Evolutionary conservation across 2,113 vertebrate species (phyloP).

Genomic region (Ranitomeya imitator): DNA sequence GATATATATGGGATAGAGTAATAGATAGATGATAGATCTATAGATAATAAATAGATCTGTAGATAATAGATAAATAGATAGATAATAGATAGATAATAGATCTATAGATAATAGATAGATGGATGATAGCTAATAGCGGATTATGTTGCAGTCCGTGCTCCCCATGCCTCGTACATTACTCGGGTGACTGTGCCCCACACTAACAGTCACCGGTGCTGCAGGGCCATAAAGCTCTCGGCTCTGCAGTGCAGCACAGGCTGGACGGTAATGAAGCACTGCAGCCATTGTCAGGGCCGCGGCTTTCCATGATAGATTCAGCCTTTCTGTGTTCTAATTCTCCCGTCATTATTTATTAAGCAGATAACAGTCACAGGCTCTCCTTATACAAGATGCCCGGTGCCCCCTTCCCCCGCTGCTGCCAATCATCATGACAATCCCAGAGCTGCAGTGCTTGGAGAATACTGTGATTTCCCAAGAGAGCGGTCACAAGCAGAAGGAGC

Average conservation of each 20-base stretch:
- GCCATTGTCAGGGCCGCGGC: too few relatives aligned
- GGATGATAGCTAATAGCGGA: neutral
- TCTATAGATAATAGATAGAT: neutral
- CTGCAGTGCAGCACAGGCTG: constrained; percentile 27
- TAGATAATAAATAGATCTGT: neutral
- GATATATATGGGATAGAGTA: too few relatives aligned
- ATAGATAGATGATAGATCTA: neutral
- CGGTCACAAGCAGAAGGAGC: neutral
- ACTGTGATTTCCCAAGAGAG: constrained; percentile 5
- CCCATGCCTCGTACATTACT: too few relatives aligned
- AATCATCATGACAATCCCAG: neutral
- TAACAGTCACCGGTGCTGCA: neutral
- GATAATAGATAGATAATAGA: neutral
- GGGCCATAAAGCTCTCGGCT: constrained; percentile 3
- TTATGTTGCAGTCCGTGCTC: too few relatives aligned
- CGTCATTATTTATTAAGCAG: neutral
- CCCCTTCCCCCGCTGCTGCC: neutral
- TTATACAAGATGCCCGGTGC: neutral
- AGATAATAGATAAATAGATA: neutral
- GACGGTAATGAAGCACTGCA: neutral
- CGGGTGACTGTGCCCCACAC: neutral
- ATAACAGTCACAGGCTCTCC: neutral
- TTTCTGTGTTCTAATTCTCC: neutral
- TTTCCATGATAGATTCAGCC: neutral
- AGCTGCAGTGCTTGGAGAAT: neutral